Evolutionary conservation across 2,113 vertebrate species (phyloP), one percentile per base, ranked within the genome.

Genomic region (Neotoma lepida): DNA sequence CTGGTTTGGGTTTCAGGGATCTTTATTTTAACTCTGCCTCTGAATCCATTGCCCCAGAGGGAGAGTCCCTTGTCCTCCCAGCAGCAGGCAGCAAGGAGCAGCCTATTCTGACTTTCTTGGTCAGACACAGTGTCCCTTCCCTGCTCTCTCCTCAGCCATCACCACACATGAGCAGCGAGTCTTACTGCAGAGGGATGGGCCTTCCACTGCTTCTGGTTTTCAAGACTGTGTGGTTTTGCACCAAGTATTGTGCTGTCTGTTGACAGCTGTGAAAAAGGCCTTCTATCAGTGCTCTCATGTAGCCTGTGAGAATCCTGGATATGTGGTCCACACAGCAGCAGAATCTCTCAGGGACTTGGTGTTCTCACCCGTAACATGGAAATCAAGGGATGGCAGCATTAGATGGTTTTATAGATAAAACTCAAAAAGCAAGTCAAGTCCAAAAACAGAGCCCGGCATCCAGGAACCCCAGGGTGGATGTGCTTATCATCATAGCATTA

Each of bases 241-340:
- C 4, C 9, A 46, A 41, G 74, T 9, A 18, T 44, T 35, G 22
- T 35, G 10, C 56, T 58, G 41, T 68, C n/a, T 41, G 3, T 56
- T 2, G 1, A 17, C 26, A 9, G 4, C 64, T 30, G 15, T 0
- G 2, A 18, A 1, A 22, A 10, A 61, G 54, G 4, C 12, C 13
- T 44, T 33, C 66, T 39, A 28, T 18, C 18, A 28, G 2, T 0
- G 2, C 14, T 9, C 35, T 0, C 1, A 0, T 0, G 0, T 2
- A 22, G 12, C 51, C 28, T 15, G 3, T 1, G 64, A 49, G 41
- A n/a, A n/a, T 66, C 64, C 68, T 88, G 85, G 30, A 26, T 35
- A 6, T 15, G 35, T 73, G 35, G 17, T 33, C n/a, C 39, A 30
- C 26, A 30, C 28, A n/a, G 64, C 4, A 51, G 17, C 17, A 30